phyloP scores from a whole-genome alignment of 92 coral and sea anemone species.

The Umimayanthus kanabou region DNA sequence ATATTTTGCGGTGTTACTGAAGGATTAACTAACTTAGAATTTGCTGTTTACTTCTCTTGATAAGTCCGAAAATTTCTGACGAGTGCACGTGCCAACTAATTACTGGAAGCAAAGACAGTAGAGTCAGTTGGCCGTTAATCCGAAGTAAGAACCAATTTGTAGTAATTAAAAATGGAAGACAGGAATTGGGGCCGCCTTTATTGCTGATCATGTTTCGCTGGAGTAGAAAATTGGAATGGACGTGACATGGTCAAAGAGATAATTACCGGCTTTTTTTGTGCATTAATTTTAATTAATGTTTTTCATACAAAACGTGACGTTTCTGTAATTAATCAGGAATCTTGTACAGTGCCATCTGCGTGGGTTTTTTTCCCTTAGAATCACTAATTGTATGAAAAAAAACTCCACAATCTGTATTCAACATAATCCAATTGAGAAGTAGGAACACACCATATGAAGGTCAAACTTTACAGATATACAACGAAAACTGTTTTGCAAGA shows the following conservation, averaged over 20 bases:
- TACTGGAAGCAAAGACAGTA: not conserved
- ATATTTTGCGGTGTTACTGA: not conserved
- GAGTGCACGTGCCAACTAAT: not conserved
- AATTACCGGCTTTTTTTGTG: not conserved
- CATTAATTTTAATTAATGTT: too few relatives aligned
- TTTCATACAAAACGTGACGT: not conserved
- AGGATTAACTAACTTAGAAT: not conserved
- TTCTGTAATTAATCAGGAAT: not conserved
- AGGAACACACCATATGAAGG: not conserved
- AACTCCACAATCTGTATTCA: not conserved
- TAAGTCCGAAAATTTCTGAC: not conserved
- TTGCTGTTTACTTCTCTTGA: not conserved
- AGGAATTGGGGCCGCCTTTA: not conserved
- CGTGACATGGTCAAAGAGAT: not conserved
- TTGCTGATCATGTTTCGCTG: too few relatives aligned
- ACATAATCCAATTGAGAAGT: not conserved
- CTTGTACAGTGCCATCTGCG: not conserved
- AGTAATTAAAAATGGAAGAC: not conserved
- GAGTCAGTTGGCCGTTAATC: not conserved
- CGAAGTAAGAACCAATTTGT: not conserved
- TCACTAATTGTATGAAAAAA: not conserved
- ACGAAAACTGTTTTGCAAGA: too few relatives aligned
- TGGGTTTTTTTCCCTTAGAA: too few relatives aligned
- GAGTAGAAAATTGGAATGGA: not conserved
- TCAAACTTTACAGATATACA: not conserved